Percentiles rank a stretch among this genome's conserved stretches.
Evolutionary conservation across 2,113 vertebrate species (phyloP).

Genomic region (Xenotilapia flavipinnis): DNA sequence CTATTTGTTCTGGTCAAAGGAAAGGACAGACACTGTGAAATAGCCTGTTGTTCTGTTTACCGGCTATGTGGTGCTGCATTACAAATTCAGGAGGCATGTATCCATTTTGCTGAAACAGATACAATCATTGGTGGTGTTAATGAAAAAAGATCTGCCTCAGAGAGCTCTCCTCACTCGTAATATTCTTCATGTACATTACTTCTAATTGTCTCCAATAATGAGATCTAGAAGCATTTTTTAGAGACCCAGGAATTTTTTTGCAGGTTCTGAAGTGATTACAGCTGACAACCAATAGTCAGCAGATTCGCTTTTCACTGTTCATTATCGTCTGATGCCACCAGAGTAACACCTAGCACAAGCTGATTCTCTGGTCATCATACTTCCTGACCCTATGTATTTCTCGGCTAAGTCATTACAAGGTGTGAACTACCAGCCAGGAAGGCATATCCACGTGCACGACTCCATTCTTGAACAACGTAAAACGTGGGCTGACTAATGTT

Average conservation of each 20-base stretch:
- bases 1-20: slow-evolving; percentile 60
- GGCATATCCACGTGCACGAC: neutral
- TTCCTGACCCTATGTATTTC: neutral
- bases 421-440: neutral
- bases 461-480: neutral
- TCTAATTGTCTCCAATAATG: slow-evolving; percentile 67
- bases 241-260: slow-evolving; percentile 13
- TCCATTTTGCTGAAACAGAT: slow-evolving; percentile 66
- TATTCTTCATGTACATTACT: slow-evolving; percentile 63
- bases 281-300: slow-evolving; percentile 40
- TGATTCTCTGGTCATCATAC: neutral
- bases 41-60: slow-evolving; percentile 55
- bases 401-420: neutral
- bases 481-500: neutral
- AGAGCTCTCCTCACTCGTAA: slow-evolving; percentile 56
- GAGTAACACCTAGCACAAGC: neutral
- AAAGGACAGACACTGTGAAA: slow-evolving; percentile 44
- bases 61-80: slow-evolving; percentile 30
- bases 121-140: slow-evolving; percentile 60
- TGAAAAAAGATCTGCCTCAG: slow-evolving; percentile 58
- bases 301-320: slow-evolving; percentile 56
- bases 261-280: slow-evolving; percentile 43
- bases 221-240: slow-evolving; percentile 48
- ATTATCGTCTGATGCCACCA: slow-evolving; percentile 16
- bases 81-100: slow-evolving; percentile 50